phyloP scores from a whole-genome alignment of 2,797 vertebrate genomes.

The Microcaecilia unicolor region DNA sequence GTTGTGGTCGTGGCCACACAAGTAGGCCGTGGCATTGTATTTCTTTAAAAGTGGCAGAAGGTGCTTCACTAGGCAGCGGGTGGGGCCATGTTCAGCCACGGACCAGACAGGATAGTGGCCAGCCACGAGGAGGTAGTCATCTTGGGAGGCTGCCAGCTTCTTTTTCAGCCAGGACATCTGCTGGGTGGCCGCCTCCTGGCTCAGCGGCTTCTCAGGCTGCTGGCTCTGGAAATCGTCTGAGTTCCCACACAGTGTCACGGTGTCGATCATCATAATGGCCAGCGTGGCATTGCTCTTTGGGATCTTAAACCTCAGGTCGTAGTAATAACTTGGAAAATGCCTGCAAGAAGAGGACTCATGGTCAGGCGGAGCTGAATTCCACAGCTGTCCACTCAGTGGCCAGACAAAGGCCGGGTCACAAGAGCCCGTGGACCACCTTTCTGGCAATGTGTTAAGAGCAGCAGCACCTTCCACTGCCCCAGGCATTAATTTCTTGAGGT shows the following conservation, averaged over 20 bases:
- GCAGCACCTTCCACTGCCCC: too few relatives aligned
- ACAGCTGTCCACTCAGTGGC: too few relatives aligned
- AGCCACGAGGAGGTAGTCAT: conserved; percentile 78
- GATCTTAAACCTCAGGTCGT: conserved; percentile 70
- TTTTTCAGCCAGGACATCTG: conserved; percentile 77
- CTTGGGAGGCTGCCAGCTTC: conserved; percentile 60
- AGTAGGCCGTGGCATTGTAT: conserved; percentile 74
- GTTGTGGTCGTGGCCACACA: conserved; percentile 90
- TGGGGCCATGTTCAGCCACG: conserved; percentile 81
- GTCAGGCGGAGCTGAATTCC: too few relatives aligned
- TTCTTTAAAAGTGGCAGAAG: conserved; percentile 67
- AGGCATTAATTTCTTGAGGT: too few relatives aligned
- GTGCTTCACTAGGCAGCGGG: conserved; percentile 61
- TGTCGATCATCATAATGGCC: conserved; percentile 83
- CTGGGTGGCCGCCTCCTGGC: conserved; percentile 35
- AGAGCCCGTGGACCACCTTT: too few relatives aligned
- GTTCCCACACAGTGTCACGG: conserved; percentile 77
- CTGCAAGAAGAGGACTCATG: conserved; percentile 33
- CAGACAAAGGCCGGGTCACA: too few relatives aligned
- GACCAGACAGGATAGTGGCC: conserved; percentile 94
- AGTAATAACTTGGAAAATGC: conserved; percentile 79
- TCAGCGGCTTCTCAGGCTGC: conserved; percentile 50
- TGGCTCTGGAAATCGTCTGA: conserved; percentile 59
- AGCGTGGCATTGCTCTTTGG: conserved; percentile 59
- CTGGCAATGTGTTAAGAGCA: too few relatives aligned